Evolutionary conservation across 2,113 vertebrate genomes (phyloP).

Genomic region (Leucoraja erinaceus): DNA sequence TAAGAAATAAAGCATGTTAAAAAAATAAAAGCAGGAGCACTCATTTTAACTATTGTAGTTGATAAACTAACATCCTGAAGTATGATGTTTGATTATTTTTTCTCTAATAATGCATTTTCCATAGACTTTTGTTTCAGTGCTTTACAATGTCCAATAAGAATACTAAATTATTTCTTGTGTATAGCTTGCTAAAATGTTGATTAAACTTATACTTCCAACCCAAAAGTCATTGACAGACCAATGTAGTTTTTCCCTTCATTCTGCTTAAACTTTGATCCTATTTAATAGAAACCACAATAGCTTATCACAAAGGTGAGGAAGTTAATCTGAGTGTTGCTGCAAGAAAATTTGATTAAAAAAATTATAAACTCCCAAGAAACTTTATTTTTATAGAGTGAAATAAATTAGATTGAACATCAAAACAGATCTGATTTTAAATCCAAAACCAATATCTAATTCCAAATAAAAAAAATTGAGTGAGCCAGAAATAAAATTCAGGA

Average conservation of each 20-base stretch:
- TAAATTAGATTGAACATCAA: background rate
- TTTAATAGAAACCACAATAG: background rate
- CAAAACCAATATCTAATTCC: background rate
- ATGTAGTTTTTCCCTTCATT: background rate
- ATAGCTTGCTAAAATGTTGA: background rate
- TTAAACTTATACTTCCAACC: background rate
- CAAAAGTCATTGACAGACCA: too few relatives aligned
- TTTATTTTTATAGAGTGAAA: background rate
- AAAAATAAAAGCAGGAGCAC: background rate
- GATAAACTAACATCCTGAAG: background rate
- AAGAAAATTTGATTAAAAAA: background rate
- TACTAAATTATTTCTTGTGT: background rate
- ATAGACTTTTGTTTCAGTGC: background rate
- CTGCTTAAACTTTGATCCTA: background rate
- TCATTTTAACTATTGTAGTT: background rate
- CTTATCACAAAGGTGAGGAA: background rate
- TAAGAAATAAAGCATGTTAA: background rate
- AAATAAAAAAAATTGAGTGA: background rate
- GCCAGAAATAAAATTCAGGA: background rate
- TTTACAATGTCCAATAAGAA: background rate
- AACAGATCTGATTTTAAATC: background rate
- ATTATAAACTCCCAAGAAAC: background rate
- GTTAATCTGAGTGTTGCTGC: background rate
- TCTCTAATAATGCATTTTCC: background rate
- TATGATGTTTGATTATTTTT: background rate